A percentile compares a stretch with the other conserved stretches of the same genome.
phyloP scores from a whole-genome alignment of 2,888 invertebrate genomes.

The Polylopha cassiicola region DNA sequence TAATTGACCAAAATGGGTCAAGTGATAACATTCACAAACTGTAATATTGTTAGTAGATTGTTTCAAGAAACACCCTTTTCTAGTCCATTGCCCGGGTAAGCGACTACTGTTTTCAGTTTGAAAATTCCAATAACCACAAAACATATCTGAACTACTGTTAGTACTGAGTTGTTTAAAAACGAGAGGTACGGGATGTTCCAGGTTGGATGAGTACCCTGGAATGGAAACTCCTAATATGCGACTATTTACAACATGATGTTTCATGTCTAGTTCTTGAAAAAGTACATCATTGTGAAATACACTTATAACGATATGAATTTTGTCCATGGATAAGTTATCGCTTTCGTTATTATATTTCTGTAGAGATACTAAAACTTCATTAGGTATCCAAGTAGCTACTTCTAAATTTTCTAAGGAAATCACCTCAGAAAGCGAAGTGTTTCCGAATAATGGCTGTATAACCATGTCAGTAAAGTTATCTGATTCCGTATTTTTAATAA shows the following conservation, averaged over 20 bases:
- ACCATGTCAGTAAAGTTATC: slow-evolving; percentile 56
- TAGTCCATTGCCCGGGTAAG: slow-evolving; percentile 72
- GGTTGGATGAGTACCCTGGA: slow-evolving; percentile 75
- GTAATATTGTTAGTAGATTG: slow-evolving; percentile 40
- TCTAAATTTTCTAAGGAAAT: slow-evolving; percentile 66
- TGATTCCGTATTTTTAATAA: slow-evolving; percentile 41
- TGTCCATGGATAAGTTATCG: slow-evolving; percentile 24
- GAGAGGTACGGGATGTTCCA: slow-evolving; percentile 74
- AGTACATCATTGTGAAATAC: slow-evolving; percentile 73
- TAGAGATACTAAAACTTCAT: slow-evolving; percentile 52
- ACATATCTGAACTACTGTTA: slow-evolving; percentile 31
- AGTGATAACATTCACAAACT: slow-evolving; percentile 74
- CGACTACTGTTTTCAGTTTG: slow-evolving; percentile 32
- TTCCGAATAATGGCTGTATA: slow-evolving; percentile 56
- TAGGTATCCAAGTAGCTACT: slow-evolving; percentile 74
- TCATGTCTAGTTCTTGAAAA: slow-evolving; percentile 64
- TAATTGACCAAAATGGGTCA: slow-evolving; percentile 80
- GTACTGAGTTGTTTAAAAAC: slow-evolving; percentile 53
- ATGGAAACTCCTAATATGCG: slow-evolving; percentile 78
- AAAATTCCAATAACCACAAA: slow-evolving; percentile 79
- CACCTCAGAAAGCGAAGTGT: slow-evolving; percentile 66
- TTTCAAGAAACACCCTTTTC: slow-evolving; percentile 68
- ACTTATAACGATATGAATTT: slow-evolving; percentile 67
- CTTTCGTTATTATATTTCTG: slow-evolving; percentile 37
- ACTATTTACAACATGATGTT: slow-evolving; percentile 52